phyloP scores from a whole-genome alignment of 2,797 vertebrate species.

The Malurus leucopterus region DNA sequence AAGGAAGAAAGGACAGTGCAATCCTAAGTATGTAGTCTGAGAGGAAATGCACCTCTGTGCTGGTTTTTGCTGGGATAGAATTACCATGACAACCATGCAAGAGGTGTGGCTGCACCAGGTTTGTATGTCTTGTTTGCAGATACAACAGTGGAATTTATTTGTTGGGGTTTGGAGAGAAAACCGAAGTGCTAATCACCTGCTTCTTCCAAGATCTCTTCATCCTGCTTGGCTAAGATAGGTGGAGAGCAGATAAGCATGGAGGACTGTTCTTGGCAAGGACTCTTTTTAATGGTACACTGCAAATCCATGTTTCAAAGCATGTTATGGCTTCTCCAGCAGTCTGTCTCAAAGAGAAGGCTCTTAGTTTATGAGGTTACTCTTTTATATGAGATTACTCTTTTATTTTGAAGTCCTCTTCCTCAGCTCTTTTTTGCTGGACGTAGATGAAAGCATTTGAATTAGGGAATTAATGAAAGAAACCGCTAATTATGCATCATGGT shows the following conservation, averaged over 20 bases:
- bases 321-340: not conserved
- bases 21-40: not conserved
- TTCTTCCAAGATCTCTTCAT: not conserved
- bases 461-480: conserved; percentile 17
- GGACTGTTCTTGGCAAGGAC: not conserved
- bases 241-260: not conserved
- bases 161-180: not conserved
- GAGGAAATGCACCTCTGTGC: not conserved
- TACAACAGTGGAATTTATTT: not conserved
- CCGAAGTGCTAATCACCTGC: not conserved
- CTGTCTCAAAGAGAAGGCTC: not conserved
- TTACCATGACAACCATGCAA: not conserved
- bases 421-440: not conserved
- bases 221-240: not conserved
- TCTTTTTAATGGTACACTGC: not conserved
- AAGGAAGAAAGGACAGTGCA: fast-evolving
- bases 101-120: not conserved
- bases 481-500: not conserved
- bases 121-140: not conserved
- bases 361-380: not conserved
- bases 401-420: not conserved
- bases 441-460: not conserved
- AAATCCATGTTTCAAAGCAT: not conserved
- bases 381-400: not conserved
- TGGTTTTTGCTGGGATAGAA: not conserved